A percentile compares a stretch with the other conserved stretches of the same genome.
These are phyloP conservation scores for Osmerus eperlanus DNA, from an alignment of 2,113 vertebrate species.

Conservation along the genomic window DNA sequence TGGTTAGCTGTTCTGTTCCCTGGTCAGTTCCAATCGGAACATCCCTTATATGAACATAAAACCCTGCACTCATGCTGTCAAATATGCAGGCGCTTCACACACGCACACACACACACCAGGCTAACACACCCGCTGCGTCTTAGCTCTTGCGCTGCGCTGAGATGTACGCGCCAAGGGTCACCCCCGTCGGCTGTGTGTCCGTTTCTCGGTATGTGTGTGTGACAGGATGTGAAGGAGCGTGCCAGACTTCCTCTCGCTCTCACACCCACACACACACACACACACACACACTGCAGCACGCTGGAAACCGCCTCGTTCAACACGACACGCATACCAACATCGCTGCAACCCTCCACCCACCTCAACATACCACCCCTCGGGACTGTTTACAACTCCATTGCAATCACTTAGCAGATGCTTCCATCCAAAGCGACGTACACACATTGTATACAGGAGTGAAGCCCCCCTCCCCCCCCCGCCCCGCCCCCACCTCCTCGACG, in stretches of 20 bases:
- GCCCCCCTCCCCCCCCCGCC: background rate
- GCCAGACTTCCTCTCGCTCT: background rate
- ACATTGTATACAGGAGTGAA: background rate
- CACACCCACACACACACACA: background rate
- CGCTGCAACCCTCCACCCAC: too few species aligned
- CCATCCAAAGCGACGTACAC: too few species aligned
- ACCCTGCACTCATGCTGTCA: background rate
- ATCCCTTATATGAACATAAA: background rate
- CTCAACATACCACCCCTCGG: too few species aligned
- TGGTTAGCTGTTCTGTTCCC: background rate
- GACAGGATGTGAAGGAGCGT: background rate
- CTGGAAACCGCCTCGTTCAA: background rate
- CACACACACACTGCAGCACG: background rate
- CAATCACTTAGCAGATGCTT: too few species aligned
- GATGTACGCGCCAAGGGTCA: background rate
- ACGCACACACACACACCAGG: background rate
- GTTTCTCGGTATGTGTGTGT: too few species aligned
- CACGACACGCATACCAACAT: too few species aligned
- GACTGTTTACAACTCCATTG: too few species aligned
- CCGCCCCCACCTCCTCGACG: too few species aligned
- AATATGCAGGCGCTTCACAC: background rate
- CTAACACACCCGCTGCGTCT: slow-evolving; percentile 2
- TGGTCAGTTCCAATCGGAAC: background rate
- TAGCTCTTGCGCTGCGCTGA: background rate
- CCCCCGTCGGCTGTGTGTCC: too few species aligned